Evolutionary conservation across 2,113 vertebrate species (phyloP).

Genomic region (Columba livia): DNA sequence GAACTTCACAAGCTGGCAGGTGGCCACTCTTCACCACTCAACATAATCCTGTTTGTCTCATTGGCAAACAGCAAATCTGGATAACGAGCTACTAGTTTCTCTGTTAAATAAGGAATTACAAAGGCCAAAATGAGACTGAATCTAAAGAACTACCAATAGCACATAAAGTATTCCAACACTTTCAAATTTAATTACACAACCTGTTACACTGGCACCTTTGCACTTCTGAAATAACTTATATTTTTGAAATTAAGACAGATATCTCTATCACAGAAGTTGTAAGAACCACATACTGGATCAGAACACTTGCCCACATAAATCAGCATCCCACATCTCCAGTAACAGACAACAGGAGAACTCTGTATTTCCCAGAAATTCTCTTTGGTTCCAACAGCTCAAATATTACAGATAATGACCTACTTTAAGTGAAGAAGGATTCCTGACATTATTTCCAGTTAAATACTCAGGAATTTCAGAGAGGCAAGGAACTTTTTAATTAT

Average conservation of each 20-base stretch:
- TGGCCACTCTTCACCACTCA: not conserved
- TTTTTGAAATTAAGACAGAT: not conserved
- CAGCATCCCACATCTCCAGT: not conserved
- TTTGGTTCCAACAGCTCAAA: not conserved
- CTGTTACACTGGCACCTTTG: not conserved
- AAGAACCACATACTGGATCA: not conserved
- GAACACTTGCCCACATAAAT: not conserved
- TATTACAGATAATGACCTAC: not conserved
- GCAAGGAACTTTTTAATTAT: not conserved
- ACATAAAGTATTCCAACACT: rapidly evolving
- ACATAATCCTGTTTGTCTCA: not conserved
- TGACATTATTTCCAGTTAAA: not conserved
- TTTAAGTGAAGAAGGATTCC: not conserved
- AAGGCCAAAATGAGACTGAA: not conserved
- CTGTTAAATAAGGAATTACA: not conserved
- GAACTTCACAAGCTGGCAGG: not conserved
- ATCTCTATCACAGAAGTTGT: rapidly evolving
- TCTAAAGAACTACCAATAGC: not conserved
- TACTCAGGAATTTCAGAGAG: not conserved
- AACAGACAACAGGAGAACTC: not conserved
- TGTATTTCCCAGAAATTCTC: not conserved
- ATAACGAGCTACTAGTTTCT: not conserved
- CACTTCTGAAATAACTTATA: not conserved
- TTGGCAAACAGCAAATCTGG: not conserved
- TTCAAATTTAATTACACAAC: not conserved